Percentiles rank a stretch among this genome's conserved stretches.
These are phyloP conservation scores for Poecilia picta DNA, from an alignment of 2,797 vertebrate genomes.

Conservation along the genomic window DNA sequence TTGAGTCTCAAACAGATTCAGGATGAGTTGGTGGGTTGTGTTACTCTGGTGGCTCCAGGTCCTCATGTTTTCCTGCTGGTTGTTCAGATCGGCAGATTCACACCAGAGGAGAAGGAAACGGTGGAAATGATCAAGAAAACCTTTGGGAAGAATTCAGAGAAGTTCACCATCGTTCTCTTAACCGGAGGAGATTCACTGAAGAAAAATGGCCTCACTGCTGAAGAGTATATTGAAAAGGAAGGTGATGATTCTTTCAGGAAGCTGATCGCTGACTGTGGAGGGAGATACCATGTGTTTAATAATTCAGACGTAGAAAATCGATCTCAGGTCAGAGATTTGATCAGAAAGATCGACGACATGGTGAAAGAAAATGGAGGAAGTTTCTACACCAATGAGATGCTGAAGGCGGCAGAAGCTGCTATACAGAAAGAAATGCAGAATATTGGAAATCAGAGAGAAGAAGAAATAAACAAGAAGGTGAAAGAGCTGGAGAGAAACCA, in stretches of 20 bases:
- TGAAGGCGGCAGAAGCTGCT: slow-evolving; percentile 13
- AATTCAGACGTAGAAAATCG: not conserved
- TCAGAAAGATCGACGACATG: not conserved
- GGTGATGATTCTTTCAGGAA: slow-evolving; percentile 10
- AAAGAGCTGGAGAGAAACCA: not conserved
- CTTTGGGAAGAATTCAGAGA: slow-evolving; percentile 43
- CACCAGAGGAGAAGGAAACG: slow-evolving; percentile 30
- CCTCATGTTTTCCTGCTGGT: slow-evolving; percentile 60
- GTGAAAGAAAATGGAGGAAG: not conserved
- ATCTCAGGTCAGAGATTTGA: not conserved
- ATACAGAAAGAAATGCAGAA: slow-evolving; percentile 8
- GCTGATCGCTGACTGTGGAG: slow-evolving; percentile 43
- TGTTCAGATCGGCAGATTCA: slow-evolving; percentile 44
- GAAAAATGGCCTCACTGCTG: not conserved
- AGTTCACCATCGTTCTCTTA: slow-evolving; percentile 48
- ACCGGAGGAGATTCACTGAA: slow-evolving; percentile 20
- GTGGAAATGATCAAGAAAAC: slow-evolving; percentile 34
- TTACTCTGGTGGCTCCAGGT: slow-evolving; percentile 52
- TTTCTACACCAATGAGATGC: not conserved
- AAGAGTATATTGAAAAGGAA: not conserved
- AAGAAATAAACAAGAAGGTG: not conserved
- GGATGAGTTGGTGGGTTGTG: slow-evolving; percentile 41
- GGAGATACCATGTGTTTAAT: not conserved
- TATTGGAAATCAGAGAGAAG: slow-evolving; percentile 5
- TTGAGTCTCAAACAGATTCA: slow-evolving; percentile 22